phyloP scores from a whole-genome alignment of 2,888 invertebrate genomes.

The Stratiomys singularior region DNA sequence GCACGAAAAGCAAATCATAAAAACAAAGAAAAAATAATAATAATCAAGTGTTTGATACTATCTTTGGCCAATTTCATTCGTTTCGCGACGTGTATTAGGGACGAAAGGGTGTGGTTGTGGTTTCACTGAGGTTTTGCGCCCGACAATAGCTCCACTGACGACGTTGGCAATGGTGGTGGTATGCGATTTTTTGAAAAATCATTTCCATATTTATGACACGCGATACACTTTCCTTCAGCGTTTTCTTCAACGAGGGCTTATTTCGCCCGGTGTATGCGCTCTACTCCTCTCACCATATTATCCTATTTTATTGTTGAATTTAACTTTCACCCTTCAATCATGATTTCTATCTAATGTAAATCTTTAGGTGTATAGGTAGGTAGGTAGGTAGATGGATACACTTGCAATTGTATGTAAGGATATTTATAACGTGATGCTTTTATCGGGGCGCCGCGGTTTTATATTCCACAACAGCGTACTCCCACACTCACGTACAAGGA shows the following conservation, averaged over 20 bases:
- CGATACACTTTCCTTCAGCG: slow-evolving; percentile 47
- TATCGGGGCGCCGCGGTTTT: too few relatives aligned
- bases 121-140: background rate
- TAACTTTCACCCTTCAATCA: slow-evolving; percentile 26
- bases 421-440: background rate
- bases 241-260: background rate
- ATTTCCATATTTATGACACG: slow-evolving; percentile 56
- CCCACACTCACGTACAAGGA: too few relatives aligned
- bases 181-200: slow-evolving; percentile 45
- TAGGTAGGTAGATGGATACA: background rate
- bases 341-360: background rate
- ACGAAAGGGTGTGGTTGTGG: slow-evolving; percentile 29
- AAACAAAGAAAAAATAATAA: background rate
- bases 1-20: too few relatives aligned
- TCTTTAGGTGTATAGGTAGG: background rate
- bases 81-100: background rate
- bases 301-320: background rate
- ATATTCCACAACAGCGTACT: too few relatives aligned
- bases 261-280: too few relatives aligned
- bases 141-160: too few relatives aligned
- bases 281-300: background rate
- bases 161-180: background rate
- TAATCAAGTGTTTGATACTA: slow-evolving; percentile 17
- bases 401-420: background rate
- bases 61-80: background rate